Evolutionary conservation across 1,140 invertebrate species (phyloP), one percentile per base, ranked within the genome.

Genomic region (Trissolcus basalis): DNA sequence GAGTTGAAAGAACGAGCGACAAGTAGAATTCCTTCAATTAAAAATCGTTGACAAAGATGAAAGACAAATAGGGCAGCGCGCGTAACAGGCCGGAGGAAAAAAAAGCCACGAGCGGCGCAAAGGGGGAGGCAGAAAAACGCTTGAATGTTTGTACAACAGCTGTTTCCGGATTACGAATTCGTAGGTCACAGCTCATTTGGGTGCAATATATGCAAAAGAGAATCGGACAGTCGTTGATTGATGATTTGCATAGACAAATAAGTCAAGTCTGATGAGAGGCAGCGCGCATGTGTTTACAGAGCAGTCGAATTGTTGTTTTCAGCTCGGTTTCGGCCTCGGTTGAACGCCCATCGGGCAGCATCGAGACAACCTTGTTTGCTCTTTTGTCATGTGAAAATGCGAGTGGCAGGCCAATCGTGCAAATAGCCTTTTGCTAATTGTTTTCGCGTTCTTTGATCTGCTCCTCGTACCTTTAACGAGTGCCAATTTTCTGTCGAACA

Each of bases 191-290:
- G 19, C 19, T 27, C 19, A 27, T 27, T 27, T 27, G 19, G 19
- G 1, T 27, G 19, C 19, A 27, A 27, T 27, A 27, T 36, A 56
- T 60, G 63, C 45, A 53, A 55, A 53, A 65, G 60, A 59, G 73
- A 64, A 70, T 63, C 48, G 65, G 49, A 54, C 64, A 71, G 32
- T 56, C 76, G 75, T 84, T 85, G 82, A 85, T 85, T 84, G 81
- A 84, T 79, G 79, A 83, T 85, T 85, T 85, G 82, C 84, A 85
- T 85, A 85, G 78, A 82, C 80, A 85, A 85, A 85, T 85, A 85
- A 83, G 82, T 85, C 78, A 63, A 67, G 74, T 78, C 78, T 83
- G 82, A 85, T 84, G 84, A 83, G 74, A 78, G 72, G 69, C 58
- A 27, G 72, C 65, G 47, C 51, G 73, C 47, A 8, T 39, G 49